Percentiles rank a stretch among this genome's conserved stretches.
Conservation (phyloP, 1,140 invertebrate species). For the Zaprionus africanus region DNA sequence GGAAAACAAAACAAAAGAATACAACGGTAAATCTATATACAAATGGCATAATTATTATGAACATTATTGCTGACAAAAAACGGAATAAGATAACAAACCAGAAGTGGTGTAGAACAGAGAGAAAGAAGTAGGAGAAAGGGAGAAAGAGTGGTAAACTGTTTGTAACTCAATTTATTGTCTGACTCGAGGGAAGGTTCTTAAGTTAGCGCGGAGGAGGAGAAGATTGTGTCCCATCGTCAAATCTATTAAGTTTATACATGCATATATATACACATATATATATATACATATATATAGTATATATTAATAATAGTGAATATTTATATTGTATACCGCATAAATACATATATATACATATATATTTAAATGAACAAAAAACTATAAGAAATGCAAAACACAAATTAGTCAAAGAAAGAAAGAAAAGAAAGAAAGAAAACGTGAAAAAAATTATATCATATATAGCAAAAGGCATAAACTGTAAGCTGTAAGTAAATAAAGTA, state of each 20-base stretch:
- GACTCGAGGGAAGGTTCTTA: slow-evolving; percentile 59
- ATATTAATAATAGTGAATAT: slow-evolving; percentile 62
- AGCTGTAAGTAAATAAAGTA: slow-evolving; percentile 27
- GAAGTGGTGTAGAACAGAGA: slow-evolving; percentile 23
- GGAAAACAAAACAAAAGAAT: slow-evolving; percentile 10
- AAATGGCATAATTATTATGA: slow-evolving; percentile 71
- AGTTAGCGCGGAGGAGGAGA: slow-evolving; percentile 53
- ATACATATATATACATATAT: slow-evolving; percentile 45
- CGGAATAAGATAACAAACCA: slow-evolving; percentile 34
- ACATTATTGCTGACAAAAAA: slow-evolving; percentile 76
- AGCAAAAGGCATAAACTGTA: slow-evolving; percentile 54
- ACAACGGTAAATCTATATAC: slow-evolving; percentile 54
- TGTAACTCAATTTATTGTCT: slow-evolving; percentile 76
- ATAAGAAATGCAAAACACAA: slow-evolving; percentile 31
- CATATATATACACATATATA: slow-evolving; percentile 59
- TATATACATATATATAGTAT: slow-evolving; percentile 59
- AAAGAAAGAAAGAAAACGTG: slow-evolving; percentile 6
- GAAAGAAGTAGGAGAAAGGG: neutral
- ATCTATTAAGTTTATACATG: slow-evolving; percentile 79
- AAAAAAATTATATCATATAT: slow-evolving; percentile 49
- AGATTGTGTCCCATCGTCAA: slow-evolving; percentile 78
- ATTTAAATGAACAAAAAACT: slow-evolving; percentile 31
- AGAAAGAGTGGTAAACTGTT: slow-evolving; percentile 40
- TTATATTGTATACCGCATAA: slow-evolving; percentile 66
- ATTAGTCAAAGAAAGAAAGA: slow-evolving; percentile 45